Evolutionary conservation across 1,140 invertebrate genomes (phyloP), one percentile per base, ranked within the genome.

Genomic region (Papilio polytes): DNA sequence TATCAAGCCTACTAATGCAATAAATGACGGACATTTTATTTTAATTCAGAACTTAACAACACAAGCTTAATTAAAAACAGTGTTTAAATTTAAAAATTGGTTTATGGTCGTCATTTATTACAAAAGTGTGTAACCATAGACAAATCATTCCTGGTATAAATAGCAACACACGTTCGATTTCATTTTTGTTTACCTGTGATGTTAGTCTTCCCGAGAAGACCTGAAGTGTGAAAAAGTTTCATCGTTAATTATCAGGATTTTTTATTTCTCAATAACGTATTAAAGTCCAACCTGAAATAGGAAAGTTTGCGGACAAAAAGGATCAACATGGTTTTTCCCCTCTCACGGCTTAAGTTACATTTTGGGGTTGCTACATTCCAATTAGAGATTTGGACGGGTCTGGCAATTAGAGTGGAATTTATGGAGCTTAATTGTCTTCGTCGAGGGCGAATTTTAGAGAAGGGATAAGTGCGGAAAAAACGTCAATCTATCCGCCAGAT

Each of bases 121-220:
- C 83, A 80, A 48, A 63, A 53, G 56, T 84, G n/a, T 80, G 74
- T 84, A 89, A 83, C 82, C 84, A 89, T 87, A 88, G 80, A 85
- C 85, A 85, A 86, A 82, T 91, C 90, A 93, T 92, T 93, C 91
- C 90, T 78, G 18, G 53, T 78, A 78, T 88, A 85, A 78, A 91
- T 88, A 86, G 86, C 85, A 91, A 87, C 87, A 92, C 89, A 92
- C 85, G 85, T 84, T 88, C 84, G 84, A 83, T 85, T 86, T 81
- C 83, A 83, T 86, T 84, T 80, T 87, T 84, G 80, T 89, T 95
- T 95, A 95, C 95, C 95, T 95, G 94, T 95, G 87, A 95, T 94
- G 91, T 95, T 95, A 91, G 94, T 95, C 94, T 95, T 95, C 92
- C 95, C 95, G 94, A 95, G 94, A 95, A 95, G 95, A 95, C 95